Conservation (phyloP, 1,140 invertebrate genomes). For the Phortica variegata region DNA sequence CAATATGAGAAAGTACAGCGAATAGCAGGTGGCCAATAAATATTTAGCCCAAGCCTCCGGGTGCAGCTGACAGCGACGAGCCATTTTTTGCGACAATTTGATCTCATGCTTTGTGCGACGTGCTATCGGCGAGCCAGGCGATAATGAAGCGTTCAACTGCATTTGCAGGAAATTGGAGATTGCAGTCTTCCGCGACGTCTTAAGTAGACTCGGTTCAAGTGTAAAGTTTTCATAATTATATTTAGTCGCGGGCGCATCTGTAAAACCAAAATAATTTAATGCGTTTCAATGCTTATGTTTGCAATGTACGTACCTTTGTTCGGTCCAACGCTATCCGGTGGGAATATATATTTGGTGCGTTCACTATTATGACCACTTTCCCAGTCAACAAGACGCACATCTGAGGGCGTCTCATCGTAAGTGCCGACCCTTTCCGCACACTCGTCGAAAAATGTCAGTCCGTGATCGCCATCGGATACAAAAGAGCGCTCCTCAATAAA, state of each 20-base stretch:
- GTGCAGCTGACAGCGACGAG: slow-evolving; percentile 70
- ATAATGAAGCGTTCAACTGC: slow-evolving; percentile 58
- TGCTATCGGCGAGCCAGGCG: slow-evolving; percentile 86
- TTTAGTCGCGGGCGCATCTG: slow-evolving; percentile 25
- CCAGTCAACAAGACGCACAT: slow-evolving; percentile 70
- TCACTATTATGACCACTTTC: slow-evolving; percentile 72
- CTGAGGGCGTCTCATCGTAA: slow-evolving; percentile 61
- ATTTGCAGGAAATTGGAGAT: slow-evolving; percentile 52
- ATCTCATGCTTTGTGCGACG: slow-evolving; percentile 93
- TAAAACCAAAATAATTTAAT: neutral
- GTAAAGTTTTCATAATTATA: slow-evolving; percentile 62
- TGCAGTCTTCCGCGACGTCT: slow-evolving; percentile 51
- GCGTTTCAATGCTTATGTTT: neutral
- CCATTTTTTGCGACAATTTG: slow-evolving; percentile 85
- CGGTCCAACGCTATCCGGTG: slow-evolving; percentile 70
- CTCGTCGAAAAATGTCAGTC: slow-evolving; percentile 96
- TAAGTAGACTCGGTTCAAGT: slow-evolving; percentile 59
- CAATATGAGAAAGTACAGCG: slow-evolving; percentile 96
- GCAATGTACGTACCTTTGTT: slow-evolving; percentile 6
- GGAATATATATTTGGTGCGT: slow-evolving; percentile 91
- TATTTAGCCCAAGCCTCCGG: slow-evolving; percentile 92
- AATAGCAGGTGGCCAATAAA: slow-evolving; percentile 83
- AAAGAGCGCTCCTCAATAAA: slow-evolving; percentile 99
- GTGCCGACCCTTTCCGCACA: slow-evolving; percentile 77
- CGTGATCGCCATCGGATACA: slow-evolving; percentile 92